These are phyloP conservation scores for Aphaenogaster ashmeadi DNA, from an alignment of 1,140 invertebrate species.

Conservation along the genomic window DNA sequence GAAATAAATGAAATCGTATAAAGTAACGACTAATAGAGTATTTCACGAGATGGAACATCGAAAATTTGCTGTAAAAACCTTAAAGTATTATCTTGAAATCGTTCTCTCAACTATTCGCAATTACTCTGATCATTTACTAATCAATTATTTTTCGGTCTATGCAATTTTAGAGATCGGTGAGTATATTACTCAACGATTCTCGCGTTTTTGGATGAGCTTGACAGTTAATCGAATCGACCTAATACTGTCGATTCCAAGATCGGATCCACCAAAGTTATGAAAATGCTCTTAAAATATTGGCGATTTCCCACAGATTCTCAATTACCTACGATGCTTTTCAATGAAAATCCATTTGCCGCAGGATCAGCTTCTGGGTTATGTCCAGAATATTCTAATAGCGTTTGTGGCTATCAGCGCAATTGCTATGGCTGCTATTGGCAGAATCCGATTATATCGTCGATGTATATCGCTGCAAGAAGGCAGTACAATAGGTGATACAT, in stretches of 20 bases:
- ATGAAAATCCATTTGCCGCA: slow-evolving; percentile 84
- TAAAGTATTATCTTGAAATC: background rate
- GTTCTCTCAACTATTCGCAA: background rate
- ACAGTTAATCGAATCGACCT: slow-evolving; percentile 61
- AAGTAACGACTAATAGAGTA: slow-evolving; percentile 26
- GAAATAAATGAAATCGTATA: slow-evolving; percentile 31
- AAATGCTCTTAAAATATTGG: slow-evolving; percentile 72
- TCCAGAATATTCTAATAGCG: slow-evolving; percentile 84
- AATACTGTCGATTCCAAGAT: slow-evolving; percentile 72
- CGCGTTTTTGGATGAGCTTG: background rate
- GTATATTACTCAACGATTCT: background rate
- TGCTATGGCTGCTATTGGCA: slow-evolving; percentile 76
- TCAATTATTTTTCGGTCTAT: background rate
- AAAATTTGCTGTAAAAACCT: background rate
- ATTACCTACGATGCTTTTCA: slow-evolving; percentile 78
- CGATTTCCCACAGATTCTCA: slow-evolving; percentile 26
- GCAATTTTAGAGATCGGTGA: background rate
- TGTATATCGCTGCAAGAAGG: slow-evolving; percentile 82
- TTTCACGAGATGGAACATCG: background rate
- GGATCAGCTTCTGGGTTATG: slow-evolving; percentile 80
- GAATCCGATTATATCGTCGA: slow-evolving; percentile 77
- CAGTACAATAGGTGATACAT: slow-evolving; percentile 82
- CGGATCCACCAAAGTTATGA: slow-evolving; percentile 80
- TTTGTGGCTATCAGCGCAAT: slow-evolving; percentile 80
- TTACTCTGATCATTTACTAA: background rate